Evolutionary conservation across 2,888 invertebrate species (phyloP), one percentile per base, ranked within the genome.

Genomic region (Acrobasis consociella): DNA sequence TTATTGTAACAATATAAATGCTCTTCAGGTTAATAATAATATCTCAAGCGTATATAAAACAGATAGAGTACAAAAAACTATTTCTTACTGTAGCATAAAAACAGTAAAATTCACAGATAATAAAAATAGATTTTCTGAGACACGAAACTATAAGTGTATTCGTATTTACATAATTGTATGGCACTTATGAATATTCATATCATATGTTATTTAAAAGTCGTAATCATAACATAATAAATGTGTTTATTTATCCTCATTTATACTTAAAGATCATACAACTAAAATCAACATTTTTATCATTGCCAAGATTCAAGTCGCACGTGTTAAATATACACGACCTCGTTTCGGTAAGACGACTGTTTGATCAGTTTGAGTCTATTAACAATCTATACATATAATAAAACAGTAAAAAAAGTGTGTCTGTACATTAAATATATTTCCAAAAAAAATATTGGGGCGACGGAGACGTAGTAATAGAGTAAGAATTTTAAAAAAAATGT

Each of bases 131-230:
- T 46, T 46, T n/a, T 46, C 46, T 46, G 46, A 46, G n/a, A 46
- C 46, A 46, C 11, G 5, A 13, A 13, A 46, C n/a, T 46, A 13
- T 13, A 46, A 13, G 46, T 46, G n/a, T 46, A 22, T 2, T 2
- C 3, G 3, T 22, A 22, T 1, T 22, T 22, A 7, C 2, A 50
- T 16, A 17, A 51, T 22, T 51, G 51, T 51, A 51, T 51, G 51
- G 51, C 51, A 51, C 51, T 22, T 22, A 51, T 17, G 51, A 51
- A 51, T 51, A 17, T 63, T 55, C 13, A 46, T 46, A 46, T 46
- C 31, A 7, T 31, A n/a, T n/a, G n/a, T n/a, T n/a, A 31, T 7
- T 31, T 31, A 31, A 22, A 22, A 22, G 22, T 22, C 22, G 3
- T 22, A 22, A n/a, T n/a, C 22, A 22, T 7, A 31, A 31, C 31